phyloP scores from a whole-genome alignment of 2,113 vertebrate species.

The Trogon surrucura region DNA sequence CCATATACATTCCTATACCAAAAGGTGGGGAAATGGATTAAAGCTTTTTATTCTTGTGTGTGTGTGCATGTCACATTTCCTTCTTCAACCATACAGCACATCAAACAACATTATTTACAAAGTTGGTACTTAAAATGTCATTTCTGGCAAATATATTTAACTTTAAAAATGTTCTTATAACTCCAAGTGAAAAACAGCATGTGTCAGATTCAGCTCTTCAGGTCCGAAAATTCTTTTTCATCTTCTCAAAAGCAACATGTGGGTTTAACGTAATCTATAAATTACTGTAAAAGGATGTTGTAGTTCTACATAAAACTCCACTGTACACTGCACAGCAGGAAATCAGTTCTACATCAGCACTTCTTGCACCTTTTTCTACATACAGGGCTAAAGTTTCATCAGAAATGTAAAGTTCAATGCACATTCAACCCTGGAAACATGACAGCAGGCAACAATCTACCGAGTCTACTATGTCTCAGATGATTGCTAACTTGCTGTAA shows the following conservation, averaged over 20 bases:
- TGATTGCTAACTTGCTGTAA: background rate
- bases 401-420: background rate
- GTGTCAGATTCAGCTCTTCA: background rate
- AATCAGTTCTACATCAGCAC: background rate
- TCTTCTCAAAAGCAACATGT: background rate
- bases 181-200: background rate
- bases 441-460: background rate
- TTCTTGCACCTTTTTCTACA: background rate
- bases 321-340: background rate
- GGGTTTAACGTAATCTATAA: background rate
- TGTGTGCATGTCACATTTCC: background rate
- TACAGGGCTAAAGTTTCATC: background rate
- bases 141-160: background rate
- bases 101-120: background rate
- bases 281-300: background rate
- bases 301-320: background rate
- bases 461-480: background rate
- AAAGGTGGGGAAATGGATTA: background rate
- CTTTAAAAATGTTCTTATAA: background rate
- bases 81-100: background rate
- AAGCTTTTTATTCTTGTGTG: background rate
- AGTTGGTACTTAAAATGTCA: background rate
- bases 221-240: background rate
- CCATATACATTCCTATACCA: background rate
- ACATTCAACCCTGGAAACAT: background rate